Evolutionary conservation across 2,797 vertebrate species (phyloP).

Genomic region (Ispidina lecontei): DNA sequence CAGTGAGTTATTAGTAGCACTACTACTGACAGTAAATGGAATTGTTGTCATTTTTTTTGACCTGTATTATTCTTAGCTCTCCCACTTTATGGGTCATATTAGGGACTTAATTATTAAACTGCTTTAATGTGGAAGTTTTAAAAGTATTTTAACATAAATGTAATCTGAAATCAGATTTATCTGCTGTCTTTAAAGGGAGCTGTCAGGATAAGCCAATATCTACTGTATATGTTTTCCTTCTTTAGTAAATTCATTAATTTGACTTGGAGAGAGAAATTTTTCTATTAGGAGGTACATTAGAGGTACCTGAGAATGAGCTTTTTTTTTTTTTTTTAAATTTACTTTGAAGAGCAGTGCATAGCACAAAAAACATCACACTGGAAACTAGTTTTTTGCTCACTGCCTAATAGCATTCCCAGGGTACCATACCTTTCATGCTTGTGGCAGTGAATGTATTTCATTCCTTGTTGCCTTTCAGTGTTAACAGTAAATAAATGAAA

Average conservation of each 20-base stretch:
- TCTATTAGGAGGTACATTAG: neutral
- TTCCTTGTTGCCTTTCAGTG: neutral
- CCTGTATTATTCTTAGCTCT: neutral
- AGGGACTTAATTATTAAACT: neutral
- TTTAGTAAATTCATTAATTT: neutral
- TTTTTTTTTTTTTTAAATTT: neutral
- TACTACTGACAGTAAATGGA: neutral
- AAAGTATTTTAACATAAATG: neutral
- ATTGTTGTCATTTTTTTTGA: neutral
- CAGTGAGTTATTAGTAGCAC: neutral
- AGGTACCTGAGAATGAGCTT: neutral
- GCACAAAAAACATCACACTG: neutral
- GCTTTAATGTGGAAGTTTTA: neutral
- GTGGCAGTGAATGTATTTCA: slow-evolving; percentile 15
- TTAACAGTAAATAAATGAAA: slow-evolving; percentile 33
- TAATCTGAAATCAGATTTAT: neutral
- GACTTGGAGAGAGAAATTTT: neutral
- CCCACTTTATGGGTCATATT: neutral
- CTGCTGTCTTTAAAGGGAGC: neutral
- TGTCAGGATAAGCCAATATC: neutral
- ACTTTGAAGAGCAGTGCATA: neutral
- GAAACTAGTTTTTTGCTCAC: neutral
- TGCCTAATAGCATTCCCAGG: neutral
- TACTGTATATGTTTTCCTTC: neutral
- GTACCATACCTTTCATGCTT: neutral